Evolutionary conservation across 1,140 invertebrate species (phyloP).

Genomic region (Wasmannia auropunctata): DNA sequence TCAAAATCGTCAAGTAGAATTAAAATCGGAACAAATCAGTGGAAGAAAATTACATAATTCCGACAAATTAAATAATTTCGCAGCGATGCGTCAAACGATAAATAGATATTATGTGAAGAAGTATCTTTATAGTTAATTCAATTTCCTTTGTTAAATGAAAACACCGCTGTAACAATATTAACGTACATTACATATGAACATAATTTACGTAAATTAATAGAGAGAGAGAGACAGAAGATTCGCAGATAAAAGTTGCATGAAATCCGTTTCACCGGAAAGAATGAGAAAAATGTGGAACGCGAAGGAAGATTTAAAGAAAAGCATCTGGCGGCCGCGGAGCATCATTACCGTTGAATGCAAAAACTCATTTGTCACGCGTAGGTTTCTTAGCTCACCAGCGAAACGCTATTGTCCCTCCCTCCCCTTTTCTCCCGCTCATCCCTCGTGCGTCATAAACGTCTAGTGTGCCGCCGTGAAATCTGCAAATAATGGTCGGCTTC

Average conservation of each 20-base stretch:
- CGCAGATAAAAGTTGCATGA: background rate
- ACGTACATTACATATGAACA: background rate
- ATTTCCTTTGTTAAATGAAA: background rate
- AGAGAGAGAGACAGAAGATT: background rate
- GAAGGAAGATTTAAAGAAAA: background rate
- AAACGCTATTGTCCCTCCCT: conserved; percentile 14
- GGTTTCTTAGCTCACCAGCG: conserved; percentile 2
- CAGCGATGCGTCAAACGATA: too few relatives aligned
- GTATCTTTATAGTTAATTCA: background rate
- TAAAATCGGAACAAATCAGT: background rate
- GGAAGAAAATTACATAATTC: background rate
- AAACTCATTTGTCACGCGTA: conserved; percentile 42
- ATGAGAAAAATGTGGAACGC: background rate
- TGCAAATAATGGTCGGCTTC: conserved; percentile 61
- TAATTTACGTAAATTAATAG: background rate
- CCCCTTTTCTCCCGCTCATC: too few relatives aligned
- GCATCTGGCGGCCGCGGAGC: background rate
- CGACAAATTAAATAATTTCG: background rate
- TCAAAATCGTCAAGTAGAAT: background rate
- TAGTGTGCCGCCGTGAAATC: conserved; percentile 35
- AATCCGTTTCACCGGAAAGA: background rate
- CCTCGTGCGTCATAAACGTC: conserved; percentile 1
- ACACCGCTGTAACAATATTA: background rate
- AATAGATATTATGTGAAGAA: background rate
- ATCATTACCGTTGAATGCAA: conserved; percentile 4